Evolutionary conservation across 2,797 vertebrate species (phyloP).

Genomic region (Sardinella longiceps): DNA sequence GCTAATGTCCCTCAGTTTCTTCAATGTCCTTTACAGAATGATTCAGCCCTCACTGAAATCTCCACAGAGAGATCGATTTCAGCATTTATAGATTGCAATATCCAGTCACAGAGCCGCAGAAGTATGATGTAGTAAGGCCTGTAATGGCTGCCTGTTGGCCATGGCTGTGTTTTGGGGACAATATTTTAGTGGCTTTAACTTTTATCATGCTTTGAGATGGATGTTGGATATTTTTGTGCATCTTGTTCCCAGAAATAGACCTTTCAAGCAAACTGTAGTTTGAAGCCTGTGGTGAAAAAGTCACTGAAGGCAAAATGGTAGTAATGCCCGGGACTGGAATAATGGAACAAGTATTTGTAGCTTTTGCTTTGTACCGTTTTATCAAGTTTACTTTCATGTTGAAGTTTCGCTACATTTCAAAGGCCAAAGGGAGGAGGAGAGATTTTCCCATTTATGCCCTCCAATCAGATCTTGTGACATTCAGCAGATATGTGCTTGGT

Average conservation of each 20-base stretch:
- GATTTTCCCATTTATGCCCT: neutral
- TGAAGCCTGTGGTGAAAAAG: neutral
- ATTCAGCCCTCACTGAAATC: neutral
- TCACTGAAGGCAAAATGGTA: neutral
- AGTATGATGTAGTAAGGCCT: neutral
- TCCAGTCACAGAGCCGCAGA: neutral
- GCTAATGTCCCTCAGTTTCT: neutral
- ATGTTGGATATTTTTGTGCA: constrained; percentile 15
- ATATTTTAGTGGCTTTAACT: constrained; percentile 13
- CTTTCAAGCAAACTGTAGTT: neutral
- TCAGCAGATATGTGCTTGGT: neutral
- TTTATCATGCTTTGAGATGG: constrained; percentile 5
- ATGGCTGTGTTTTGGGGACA: neutral
- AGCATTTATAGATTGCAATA: neutral
- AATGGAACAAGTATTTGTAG: neutral
- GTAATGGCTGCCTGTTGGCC: neutral
- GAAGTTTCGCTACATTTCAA: neutral
- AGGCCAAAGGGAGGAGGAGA: neutral
- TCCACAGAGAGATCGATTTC: neutral
- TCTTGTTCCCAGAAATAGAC: neutral
- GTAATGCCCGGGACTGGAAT: neutral
- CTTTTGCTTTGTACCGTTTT: neutral
- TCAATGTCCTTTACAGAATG: neutral
- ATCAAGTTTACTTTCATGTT: neutral
- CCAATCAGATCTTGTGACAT: neutral